Conservation (phyloP, 2,888 invertebrate species). For the Silvanus unidentatus region DNA sequence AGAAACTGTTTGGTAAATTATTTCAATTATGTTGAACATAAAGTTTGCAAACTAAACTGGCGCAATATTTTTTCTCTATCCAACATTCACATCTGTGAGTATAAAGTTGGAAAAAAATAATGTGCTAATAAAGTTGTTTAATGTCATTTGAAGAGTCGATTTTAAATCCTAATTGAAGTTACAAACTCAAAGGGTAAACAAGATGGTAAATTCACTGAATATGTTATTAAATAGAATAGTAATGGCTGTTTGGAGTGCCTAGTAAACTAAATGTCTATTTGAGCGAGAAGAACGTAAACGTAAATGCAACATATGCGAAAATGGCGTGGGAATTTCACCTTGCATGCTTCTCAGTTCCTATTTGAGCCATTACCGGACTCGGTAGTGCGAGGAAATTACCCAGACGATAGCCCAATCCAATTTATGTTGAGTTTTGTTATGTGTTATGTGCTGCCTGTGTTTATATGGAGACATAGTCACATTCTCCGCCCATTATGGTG, state of each 20-base stretch:
- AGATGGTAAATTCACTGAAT: background rate
- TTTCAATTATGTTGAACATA: no score
- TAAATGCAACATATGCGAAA: conserved; percentile 14
- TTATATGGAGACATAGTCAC: conserved; percentile 10
- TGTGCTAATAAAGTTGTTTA: no score
- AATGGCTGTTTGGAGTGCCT: background rate
- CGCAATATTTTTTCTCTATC: no score
- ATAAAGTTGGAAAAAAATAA: no score
- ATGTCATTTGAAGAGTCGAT: no score
- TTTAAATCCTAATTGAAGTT: no score
- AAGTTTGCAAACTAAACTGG: no score
- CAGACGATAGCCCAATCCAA: conserved; percentile 27
- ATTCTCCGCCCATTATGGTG: no score
- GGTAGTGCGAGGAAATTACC: conserved; percentile 27
- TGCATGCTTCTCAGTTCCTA: conserved; percentile 17
- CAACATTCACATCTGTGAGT: no score
- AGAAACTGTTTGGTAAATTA: no score
- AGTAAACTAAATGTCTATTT: conserved; percentile 4
- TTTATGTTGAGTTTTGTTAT: conserved; percentile 25
- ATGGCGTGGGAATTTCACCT: conserved; percentile 25
- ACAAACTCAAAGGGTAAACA: no score
- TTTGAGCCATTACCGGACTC: conserved; percentile 25
- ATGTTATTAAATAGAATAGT: conserved; percentile 1
- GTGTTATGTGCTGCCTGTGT: conserved; percentile 11
- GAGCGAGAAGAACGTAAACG: conserved; percentile 10